Percentiles rank a stretch among this genome's conserved stretches.
Conservation (phyloP, 2,797 vertebrate genomes). For the Melanotaenia nigrans region DNA sequence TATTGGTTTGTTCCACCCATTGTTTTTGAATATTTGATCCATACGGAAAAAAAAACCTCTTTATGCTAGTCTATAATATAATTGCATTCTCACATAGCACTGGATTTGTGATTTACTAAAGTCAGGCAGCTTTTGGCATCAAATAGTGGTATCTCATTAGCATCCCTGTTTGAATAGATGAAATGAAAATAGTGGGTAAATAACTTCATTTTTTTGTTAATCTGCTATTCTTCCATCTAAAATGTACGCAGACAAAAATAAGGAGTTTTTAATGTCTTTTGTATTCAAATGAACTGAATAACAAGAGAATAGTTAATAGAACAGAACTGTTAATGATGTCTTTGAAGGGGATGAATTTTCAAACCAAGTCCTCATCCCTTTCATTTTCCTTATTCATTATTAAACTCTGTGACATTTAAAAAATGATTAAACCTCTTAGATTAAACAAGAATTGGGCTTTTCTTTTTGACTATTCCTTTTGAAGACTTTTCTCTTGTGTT, state of each 20-base stretch:
- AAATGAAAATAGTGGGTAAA: not conserved
- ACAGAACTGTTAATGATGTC: conserved; percentile 42
- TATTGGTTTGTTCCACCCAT: conserved; percentile 19
- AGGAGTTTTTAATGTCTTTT: conserved; percentile 32
- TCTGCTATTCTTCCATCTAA: conserved; percentile 11
- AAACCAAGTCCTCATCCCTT: conserved; percentile 26
- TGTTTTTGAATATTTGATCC: conserved; percentile 22
- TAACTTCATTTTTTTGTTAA: conserved; percentile 3
- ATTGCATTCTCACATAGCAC: conserved; percentile 15
- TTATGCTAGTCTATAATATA: not conserved
- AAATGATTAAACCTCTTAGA: conserved; percentile 41
- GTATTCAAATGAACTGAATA: conserved; percentile 44
- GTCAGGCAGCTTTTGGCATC: not conserved
- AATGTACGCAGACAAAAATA: conserved; percentile 13
- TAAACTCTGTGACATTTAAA: conserved; percentile 56
- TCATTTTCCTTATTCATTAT: conserved; percentile 61
- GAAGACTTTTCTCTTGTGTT: conserved; percentile 30
- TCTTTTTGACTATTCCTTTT: conserved; percentile 46
- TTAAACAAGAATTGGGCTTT: conserved; percentile 33
- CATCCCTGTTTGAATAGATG: not conserved
- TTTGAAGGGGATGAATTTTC: conserved; percentile 40
- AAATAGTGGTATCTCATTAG: not conserved
- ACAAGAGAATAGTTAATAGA: conserved; percentile 51
- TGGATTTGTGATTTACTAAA: conserved; percentile 15
- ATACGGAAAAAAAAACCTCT: conserved; percentile 10